Conservation (phyloP, 2,888 invertebrate genomes). For the Lucinisca nassula region DNA sequence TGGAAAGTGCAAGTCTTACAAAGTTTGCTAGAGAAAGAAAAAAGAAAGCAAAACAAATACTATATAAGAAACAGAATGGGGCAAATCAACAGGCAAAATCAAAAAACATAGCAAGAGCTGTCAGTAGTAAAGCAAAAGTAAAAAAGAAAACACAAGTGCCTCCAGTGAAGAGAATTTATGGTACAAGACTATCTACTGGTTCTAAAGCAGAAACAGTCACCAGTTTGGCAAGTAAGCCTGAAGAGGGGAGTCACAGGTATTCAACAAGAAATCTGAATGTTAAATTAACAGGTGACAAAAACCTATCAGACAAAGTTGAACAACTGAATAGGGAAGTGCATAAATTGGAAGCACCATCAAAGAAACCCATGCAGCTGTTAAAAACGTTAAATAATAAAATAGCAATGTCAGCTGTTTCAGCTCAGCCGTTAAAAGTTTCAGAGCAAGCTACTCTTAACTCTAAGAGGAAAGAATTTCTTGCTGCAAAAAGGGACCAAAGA, state of each 20-base stretch:
- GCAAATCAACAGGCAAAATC: not conserved
- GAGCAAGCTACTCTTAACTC: not conserved
- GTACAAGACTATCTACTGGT: constrained; percentile 28
- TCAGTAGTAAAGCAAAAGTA: constrained; percentile 33
- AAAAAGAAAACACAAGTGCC: not conserved
- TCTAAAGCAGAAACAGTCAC: not conserved
- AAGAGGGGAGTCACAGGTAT: not conserved
- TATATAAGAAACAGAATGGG: constrained; percentile 47
- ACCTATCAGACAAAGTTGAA: too few species aligned
- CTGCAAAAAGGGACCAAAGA: constrained; percentile 3
- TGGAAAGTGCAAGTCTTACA: constrained; percentile 54
- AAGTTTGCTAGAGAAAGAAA: constrained; percentile 66
- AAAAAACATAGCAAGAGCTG: constrained; percentile 7
- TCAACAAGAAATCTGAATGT: not conserved
- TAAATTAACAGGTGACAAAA: not conserved
- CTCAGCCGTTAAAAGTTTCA: not conserved
- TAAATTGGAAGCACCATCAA: too few species aligned
- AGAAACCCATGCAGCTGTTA: too few species aligned
- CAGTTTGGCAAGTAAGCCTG: not conserved
- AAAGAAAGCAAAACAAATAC: constrained; percentile 46
- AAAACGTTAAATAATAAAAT: too few species aligned
- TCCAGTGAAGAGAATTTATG: constrained; percentile 21
- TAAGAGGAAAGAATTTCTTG: not conserved
- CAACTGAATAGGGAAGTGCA: too few species aligned
- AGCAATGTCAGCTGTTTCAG: too few species aligned